A percentile compares a stretch with the other conserved stretches of the same genome.
Evolutionary conservation across 2,888 invertebrate species (phyloP).

Genomic region (Toxonevra muliebris): DNA sequence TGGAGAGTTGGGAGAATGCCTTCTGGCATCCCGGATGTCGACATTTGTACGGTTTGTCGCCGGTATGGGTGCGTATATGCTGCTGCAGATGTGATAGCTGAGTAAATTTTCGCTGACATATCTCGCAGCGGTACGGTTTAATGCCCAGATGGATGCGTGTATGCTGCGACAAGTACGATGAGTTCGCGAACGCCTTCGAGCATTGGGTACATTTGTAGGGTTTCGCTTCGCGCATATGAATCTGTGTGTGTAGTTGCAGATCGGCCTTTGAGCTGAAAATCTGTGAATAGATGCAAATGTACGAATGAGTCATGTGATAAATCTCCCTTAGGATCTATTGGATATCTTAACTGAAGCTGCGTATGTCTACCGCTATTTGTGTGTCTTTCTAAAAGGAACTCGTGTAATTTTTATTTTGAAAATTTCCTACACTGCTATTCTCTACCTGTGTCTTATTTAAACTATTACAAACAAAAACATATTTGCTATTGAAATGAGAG

Average conservation of each 20-base stretch:
- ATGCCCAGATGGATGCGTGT: constrained; percentile 98
- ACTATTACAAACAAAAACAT: no score
- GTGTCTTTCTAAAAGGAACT: not conserved
- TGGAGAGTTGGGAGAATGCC: constrained; percentile 98
- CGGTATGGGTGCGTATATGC: constrained; percentile 99
- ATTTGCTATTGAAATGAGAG: no score
- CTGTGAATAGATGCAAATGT: constrained; percentile 69
- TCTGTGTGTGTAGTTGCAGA: constrained; percentile 95
- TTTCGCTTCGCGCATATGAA: constrained; percentile 99
- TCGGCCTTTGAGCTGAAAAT: constrained; percentile 98
- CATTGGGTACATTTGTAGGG: constrained; percentile 99
- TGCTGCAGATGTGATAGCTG: constrained; percentile 99
- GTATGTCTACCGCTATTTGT: not conserved
- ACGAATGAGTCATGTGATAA: not conserved
- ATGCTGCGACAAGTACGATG: constrained; percentile 98
- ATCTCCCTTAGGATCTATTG: no score
- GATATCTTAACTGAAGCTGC: not conserved
- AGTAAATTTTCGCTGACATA: constrained; percentile 98
- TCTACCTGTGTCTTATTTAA: no score
- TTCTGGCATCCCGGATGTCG: constrained; percentile 97
- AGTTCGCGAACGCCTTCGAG: constrained; percentile 99
- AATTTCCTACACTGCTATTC: no score
- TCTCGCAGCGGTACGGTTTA: constrained; percentile 98
- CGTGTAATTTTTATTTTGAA: no score
- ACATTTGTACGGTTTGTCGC: constrained; percentile 99